Conservation (phyloP, 2,797 vertebrate genomes). For the Cygnus olor region DNA sequence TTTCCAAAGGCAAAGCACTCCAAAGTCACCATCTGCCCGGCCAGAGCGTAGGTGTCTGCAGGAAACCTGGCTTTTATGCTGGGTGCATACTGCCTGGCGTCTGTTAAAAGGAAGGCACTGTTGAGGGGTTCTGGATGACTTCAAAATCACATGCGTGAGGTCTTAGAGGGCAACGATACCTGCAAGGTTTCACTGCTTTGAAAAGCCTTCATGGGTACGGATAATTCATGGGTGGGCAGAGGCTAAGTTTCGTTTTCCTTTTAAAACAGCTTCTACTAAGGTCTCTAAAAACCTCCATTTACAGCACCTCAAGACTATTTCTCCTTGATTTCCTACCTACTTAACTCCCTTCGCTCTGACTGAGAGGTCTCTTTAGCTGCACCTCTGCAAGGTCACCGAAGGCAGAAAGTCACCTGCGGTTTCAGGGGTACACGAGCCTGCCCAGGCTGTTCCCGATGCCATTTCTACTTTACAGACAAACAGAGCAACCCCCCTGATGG, state of each 20-base stretch:
- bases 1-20: slow-evolving; percentile 99
- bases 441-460: neutral
- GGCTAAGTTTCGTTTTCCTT: neutral
- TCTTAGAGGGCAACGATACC: neutral
- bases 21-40: slow-evolving; percentile 87
- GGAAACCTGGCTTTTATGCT: slow-evolving; percentile 93
- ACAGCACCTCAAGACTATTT: neutral
- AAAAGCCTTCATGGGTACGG: neutral
- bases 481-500: neutral
- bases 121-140: neutral
- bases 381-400: neutral
- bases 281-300: neutral
- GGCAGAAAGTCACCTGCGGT: neutral
- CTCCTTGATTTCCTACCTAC: neutral
- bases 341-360: neutral
- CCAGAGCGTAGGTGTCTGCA: slow-evolving; percentile 90
- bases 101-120: slow-evolving; percentile 51
- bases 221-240: neutral
- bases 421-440: neutral
- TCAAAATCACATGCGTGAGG: rapidly evolving
- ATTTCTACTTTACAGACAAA: neutral
- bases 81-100: slow-evolving; percentile 85
- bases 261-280: neutral
- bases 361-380: neutral
- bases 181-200: rapidly evolving